A percentile compares a stretch with the other conserved stretches of the same genome.
These are phyloP conservation scores for Nycticebus coucang DNA, from an alignment of 2,113 vertebrate species.

Conservation along the genomic window DNA sequence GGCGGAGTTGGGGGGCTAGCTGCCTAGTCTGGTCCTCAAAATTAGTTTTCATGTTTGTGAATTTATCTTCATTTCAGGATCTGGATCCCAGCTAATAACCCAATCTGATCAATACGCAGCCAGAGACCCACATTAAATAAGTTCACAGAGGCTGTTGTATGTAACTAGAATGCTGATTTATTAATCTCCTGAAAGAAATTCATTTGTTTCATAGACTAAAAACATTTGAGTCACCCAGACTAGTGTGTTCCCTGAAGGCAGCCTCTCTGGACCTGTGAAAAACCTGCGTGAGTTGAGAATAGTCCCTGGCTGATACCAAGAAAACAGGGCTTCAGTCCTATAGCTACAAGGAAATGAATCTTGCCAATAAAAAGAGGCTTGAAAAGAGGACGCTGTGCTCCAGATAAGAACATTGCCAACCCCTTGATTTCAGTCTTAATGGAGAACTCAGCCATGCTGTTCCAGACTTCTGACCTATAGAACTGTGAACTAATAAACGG, in stretches of 20 bases:
- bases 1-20: not conserved
- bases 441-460: not conserved
- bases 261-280: not conserved
- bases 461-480: not conserved
- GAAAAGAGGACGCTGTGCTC: not conserved
- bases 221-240: not conserved
- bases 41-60: not conserved
- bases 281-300: not conserved
- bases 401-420: not conserved
- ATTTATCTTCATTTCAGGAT: constrained; percentile 31
- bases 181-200: constrained; percentile 34
- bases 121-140: constrained; percentile 10
- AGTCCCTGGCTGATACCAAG: not conserved
- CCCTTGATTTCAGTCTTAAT: constrained; percentile 9
- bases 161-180: not conserved
- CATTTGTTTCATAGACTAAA: not conserved
- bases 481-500: not conserved
- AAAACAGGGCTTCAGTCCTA: not conserved
- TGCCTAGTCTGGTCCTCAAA: not conserved
- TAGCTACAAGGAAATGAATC: not conserved
- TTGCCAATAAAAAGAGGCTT: not conserved
- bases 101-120: not conserved
- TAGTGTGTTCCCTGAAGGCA: not conserved
- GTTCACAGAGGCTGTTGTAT: not conserved
- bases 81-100: constrained; percentile 31